A percentile compares a stretch with the other conserved stretches of the same genome.
These are phyloP conservation scores for rat (Rattus norvegicus) DNA, from an alignment of 2,113 vertebrate genomes.

Conservation along the genomic window DNA sequence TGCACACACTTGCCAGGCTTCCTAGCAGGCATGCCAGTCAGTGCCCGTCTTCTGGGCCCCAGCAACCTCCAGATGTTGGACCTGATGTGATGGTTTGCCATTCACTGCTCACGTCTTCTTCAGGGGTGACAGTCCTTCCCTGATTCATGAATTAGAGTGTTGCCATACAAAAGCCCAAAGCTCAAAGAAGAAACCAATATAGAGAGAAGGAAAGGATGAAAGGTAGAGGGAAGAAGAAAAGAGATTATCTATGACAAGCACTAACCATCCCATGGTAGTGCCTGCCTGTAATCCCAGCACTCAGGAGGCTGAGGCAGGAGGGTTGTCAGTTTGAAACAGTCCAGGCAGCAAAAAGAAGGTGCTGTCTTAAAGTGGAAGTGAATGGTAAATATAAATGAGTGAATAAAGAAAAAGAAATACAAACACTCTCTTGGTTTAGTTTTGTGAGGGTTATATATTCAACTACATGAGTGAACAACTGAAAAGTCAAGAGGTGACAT, in stretches of 20 bases:
- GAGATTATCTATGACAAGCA: not conserved
- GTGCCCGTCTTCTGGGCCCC: not conserved
- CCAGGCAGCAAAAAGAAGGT: not conserved
- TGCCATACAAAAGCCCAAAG: not conserved
- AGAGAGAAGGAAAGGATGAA: no score
- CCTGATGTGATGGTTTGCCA: not conserved
- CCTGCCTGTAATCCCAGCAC: not conserved
- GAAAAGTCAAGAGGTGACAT: not conserved
- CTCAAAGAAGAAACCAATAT: not conserved
- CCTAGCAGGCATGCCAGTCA: fast-evolving
- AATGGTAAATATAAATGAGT: not conserved
- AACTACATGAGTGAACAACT: not conserved
- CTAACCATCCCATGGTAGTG: not conserved
- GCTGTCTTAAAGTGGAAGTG: not conserved
- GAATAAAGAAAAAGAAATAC: not conserved
- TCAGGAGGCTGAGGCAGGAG: not conserved
- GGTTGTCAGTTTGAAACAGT: not conserved
- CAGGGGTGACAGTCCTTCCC: not conserved
- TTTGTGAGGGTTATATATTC: not conserved
- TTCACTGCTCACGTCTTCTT: not conserved
- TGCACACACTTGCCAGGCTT: not conserved
- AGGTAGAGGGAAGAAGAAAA: not conserved
- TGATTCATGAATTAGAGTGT: not conserved
- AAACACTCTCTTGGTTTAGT: not conserved
- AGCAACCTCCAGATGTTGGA: not conserved